Base-by-base conservation (phyloP, 2,113 vertebrate species). In the Eclectus roratus region DNA sequence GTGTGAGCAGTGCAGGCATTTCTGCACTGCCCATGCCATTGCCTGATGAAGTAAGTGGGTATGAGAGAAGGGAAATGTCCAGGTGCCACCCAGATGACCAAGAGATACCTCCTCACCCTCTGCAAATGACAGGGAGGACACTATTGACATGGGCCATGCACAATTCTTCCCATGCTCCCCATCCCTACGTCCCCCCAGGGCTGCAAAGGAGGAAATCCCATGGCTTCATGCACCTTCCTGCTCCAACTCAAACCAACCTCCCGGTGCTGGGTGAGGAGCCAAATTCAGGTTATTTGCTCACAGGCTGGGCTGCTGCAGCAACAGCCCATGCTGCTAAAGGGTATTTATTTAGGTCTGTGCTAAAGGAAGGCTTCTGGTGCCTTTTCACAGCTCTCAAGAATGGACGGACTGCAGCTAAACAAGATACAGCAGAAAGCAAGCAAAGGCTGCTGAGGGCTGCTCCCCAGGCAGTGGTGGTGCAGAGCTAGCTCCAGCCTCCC, bases 351-450 rank as follows among this genome's bases (percentile, higher is more conserved):
- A 71, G 20, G 37, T 15, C 41, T 37, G 1, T 25, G 20, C 31
- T 82, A 47, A 71, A 78, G 55, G 29, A 56, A 58, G 7, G 44
- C 5, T 73, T 28, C 64, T 55, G 49, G 60, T n/a, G 16, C 20
- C 74, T 88, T 92, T 84, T 28, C 58, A 60, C 44, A 74, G 79
- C 43, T 91, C 64, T 53, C 2, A 5, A 80, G 43, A 3, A 15
- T 5, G 9, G 6, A 24, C 3, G 37, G 72, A 89, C 28, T 0
- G 13, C 56, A 74, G 55, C 52, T 56, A 91, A 96, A 66, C 4
- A 43, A 96, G 88, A 18, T 21, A 17, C 69, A 88, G 80, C 92
- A 95, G 84, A 96, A 95, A 96, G 76, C 83, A 87, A 53, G 61
- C 64, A 77, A 76, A 87, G 83, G 94, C 89, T 76, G 79, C 79